Base-by-base conservation (phyloP, 2,797 vertebrate species). In the Merluccius polli region DNA sequence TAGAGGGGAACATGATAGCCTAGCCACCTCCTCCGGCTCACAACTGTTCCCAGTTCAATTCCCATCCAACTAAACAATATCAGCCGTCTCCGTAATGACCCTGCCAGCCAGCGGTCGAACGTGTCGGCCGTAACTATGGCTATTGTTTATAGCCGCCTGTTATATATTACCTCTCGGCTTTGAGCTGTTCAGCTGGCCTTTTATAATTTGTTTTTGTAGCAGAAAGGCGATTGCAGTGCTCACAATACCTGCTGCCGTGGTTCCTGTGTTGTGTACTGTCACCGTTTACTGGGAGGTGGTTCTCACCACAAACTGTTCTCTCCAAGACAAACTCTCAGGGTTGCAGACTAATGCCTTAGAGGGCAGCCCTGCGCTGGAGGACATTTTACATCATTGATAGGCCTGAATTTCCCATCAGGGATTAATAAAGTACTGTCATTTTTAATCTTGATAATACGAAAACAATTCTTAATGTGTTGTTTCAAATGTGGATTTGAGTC, bases 61-160 rank as follows among this genome's bases (percentile, higher is more conserved):
- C 52, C 52, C 52, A 59, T 59, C 52, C 52, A 59, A 59, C 52
- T 59, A 59, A 59, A 59, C 52, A 59, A 59, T 59, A 59, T 59
- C 21, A 59, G 52, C 52, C 52, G 52, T 24, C 52, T 59, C 52
- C n/a, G 52, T 59, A 59, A 59, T 21, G 52, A 59, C 52, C 52
- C 52, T 59, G 52, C 52, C 52, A 59, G 52, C 52, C 21, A 59
- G 52, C 52, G 52, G 52, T 59, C 52, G 21, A 24, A 24, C n/a
- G 52, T 59, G 52, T 24, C 52, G 21, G 52, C 52, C 52, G 3
- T 59, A 59, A 59, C 52, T n/a, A 59, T 59, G 52, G 9, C 21
- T 59, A 59, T 59, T 59, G 52, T 59, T 59, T 59, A 59, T 59
- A 59, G 52, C 52, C 21, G 52, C 52, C 52, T 59, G 52, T 59